Evolutionary conservation across 2,888 invertebrate genomes (phyloP).

Genomic region (Amphipoea oculea): DNA sequence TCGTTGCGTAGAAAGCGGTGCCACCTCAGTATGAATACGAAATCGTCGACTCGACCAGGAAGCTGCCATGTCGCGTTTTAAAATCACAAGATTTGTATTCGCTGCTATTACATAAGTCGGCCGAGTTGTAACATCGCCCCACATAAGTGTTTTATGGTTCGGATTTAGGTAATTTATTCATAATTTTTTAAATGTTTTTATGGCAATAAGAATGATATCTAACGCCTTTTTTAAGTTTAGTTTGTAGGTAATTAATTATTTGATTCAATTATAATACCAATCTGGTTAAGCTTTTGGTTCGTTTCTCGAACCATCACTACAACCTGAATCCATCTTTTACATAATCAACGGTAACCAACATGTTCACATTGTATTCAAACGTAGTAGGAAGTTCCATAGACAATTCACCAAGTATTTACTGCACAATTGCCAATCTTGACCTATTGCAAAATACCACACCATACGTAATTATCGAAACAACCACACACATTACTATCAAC

Average conservation of each 20-base stretch:
- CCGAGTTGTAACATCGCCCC: conserved; percentile 53
- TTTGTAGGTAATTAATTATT: not conserved
- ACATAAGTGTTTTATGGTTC: conserved; percentile 42
- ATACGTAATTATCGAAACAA: conserved; percentile 10
- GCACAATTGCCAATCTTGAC: conserved; percentile 12
- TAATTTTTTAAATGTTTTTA: conserved; percentile 9
- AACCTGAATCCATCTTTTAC: not conserved
- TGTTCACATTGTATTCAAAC: conserved; percentile 16
- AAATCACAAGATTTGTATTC: conserved; percentile 73
- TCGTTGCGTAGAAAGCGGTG: conserved; percentile 75
- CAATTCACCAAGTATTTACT: not conserved
- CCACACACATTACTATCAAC: conserved; percentile 13
- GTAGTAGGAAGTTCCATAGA: conserved; percentile 7
- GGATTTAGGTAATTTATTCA: conserved; percentile 38
- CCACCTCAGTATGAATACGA: conserved; percentile 74
- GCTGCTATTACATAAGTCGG: conserved; percentile 68
- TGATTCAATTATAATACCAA: not conserved
- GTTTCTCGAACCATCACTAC: too few relatives aligned
- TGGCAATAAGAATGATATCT: not conserved
- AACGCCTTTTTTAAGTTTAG: not conserved
- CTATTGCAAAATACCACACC: conserved; percentile 34
- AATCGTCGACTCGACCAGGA: conserved; percentile 73
- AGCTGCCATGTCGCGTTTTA: conserved; percentile 70
- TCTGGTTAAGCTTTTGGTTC: not conserved
- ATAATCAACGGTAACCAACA: not conserved